phyloP scores from a whole-genome alignment of 2,113 vertebrate genomes.

The Ictalurus furcatus region DNA sequence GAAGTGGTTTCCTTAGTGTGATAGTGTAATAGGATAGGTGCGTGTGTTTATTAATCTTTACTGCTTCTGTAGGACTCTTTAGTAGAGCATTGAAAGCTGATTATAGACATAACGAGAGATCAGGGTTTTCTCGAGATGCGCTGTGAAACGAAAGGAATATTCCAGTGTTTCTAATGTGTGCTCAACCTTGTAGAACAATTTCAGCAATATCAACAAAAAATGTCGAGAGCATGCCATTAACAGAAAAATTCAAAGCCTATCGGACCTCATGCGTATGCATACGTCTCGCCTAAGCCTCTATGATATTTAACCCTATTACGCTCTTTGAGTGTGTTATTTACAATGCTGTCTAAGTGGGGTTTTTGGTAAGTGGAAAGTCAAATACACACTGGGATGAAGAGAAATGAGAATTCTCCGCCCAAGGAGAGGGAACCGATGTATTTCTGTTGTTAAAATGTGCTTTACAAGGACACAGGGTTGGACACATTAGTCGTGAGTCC shows the following conservation, averaged over 20 bases:
- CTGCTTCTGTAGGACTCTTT: slow-evolving; percentile 24
- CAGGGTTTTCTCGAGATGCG: background rate
- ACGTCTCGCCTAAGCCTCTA: background rate
- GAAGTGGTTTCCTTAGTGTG: slow-evolving; percentile 74
- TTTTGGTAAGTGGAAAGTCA: slow-evolving; percentile 2
- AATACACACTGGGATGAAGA: slow-evolving; percentile 18
- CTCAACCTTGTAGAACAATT: background rate
- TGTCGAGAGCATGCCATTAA: background rate
- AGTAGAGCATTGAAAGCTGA: slow-evolving; percentile 26
- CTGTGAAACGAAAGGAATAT: background rate
- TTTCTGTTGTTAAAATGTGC: slow-evolving; percentile 64
- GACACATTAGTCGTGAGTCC: slow-evolving; percentile 68
- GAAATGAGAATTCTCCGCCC: slow-evolving; percentile 24
- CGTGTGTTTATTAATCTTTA: background rate
- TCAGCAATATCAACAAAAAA: background rate
- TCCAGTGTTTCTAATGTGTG: background rate
- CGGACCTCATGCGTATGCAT: background rate
- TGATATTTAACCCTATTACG: slow-evolving; percentile 20
- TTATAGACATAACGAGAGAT: slow-evolving; percentile 11
- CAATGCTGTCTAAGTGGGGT: slow-evolving; percentile 26
- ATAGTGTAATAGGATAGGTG: slow-evolving; percentile 52
- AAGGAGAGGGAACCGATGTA: slow-evolving; percentile 50
- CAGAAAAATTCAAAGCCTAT: slow-evolving; percentile 3
- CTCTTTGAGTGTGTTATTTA: slow-evolving; percentile 14
- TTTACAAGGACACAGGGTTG: slow-evolving; percentile 64